Base-by-base conservation (phyloP, 2,797 vertebrate genomes). In the Sebastes ruberrimus region DNA sequence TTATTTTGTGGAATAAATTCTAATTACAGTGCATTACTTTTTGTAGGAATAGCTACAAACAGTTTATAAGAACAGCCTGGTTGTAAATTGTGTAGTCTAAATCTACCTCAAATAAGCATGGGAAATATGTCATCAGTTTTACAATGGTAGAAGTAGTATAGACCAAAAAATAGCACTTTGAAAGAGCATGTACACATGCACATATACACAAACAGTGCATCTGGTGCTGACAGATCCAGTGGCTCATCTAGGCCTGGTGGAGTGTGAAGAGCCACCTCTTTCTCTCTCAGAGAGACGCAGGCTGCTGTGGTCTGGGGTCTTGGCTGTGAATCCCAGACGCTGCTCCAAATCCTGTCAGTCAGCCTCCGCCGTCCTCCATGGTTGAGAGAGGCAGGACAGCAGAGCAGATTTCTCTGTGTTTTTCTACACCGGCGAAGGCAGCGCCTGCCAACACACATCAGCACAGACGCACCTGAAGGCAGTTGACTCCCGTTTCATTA, bases 341-440 rank as follows among this genome's bases (percentile, higher is more conserved):
- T 78, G 88, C 91, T 96, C 95, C 95, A 96, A 93, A 92, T 87
- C 76, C 92, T 93, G 94, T 95, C 95, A 95, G 87, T 95, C 93
- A 94, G 92, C 89, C 89, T 86, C 90, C 81, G 90, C 88, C 90
- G 90, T 93, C 93, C 88, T 91, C 92, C 89, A 93, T 92, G 90
- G 92, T 91, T 93, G 93, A 93, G 90, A 89, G 93, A 83, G 89
- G 91, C 92, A 91, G 91, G 93, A 95, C 94, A 94, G 93, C 93
- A 88, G 91, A 94, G 92, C 93, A 94, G 89, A 94, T 94, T 93
- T 92, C 87, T 81, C 90, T 86, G 84, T 93, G 91, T 94, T 93
- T 89, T 86, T 85, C 80, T 86, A 87, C 88, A 90, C 85, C 78
- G 84, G 89, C 74, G 76, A 86, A 92, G 88, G 92, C 91, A 90